Base-by-base conservation (phyloP, 2,888 invertebrate species). In the Stegophylla sp. region DNA sequence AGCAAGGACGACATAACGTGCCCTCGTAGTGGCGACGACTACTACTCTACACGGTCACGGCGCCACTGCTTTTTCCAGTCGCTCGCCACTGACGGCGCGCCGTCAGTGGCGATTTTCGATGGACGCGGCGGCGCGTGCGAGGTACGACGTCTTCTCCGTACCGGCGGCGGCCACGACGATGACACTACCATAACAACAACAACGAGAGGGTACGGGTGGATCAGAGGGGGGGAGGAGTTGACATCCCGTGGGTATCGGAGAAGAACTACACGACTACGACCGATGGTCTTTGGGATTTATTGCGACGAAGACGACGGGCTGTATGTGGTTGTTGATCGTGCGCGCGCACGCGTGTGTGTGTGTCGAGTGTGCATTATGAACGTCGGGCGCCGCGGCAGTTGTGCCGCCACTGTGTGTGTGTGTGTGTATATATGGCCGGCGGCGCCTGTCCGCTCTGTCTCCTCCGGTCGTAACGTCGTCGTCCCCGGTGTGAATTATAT, bases 361-460 rank as follows among this genome's bases (percentile, higher is more conserved):
- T 20, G 10, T 20, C n/a, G n/a, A n/a, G 34, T 43, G 3, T 41
- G 48, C 51, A 69, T 69, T 69, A 63, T 74, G 48, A 48, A 75
- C 63, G 64, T 66, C 64, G 53, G 75, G 75, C 75, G 75, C 64
- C 75, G 75, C n/a, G 12, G 73, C n/a, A 17, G 73, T 48, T 13
- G 73, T 48, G 9, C 28, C 45, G 59, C 9, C 59, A 26, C 2
- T 17, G 45, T 28, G 53, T 34, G 64, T 76, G 75, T 17, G 45
- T 28, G 53, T 34, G 64, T 76, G 75, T 66, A 51, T 66, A 45
- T 66, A 76, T 41, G 43, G 23, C 66, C 45, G 56, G 77, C 67
- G 77, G 56, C 79, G 79, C 79, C 79, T 79, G 61, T 51, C 34
- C 79, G 71, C 69, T n/a, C n/a, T 79, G 79, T 79, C 79, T 67